Conservation (phyloP, 2,888 invertebrate species). For the Priocnemis perturbator region DNA sequence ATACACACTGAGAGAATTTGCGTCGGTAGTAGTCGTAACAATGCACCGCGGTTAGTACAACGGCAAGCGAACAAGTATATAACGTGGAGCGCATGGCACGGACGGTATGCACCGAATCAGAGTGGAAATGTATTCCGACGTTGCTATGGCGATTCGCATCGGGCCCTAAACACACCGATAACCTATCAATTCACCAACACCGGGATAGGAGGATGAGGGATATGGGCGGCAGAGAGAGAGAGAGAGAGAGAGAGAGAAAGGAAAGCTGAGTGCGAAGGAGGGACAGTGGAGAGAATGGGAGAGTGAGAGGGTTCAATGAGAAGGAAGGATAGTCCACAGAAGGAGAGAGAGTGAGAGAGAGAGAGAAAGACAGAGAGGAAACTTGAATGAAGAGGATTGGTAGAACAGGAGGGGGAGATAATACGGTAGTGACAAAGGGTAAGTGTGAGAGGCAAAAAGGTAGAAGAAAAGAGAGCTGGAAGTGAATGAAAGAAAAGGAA, state of each 20-base stretch:
- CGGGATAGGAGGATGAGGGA: not conserved
- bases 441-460: too few species aligned
- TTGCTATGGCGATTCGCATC: conserved; percentile 67
- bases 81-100: conserved; percentile 26
- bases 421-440: too few species aligned
- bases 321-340: not conserved
- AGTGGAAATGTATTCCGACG: conserved; percentile 66
- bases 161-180: conserved; percentile 64
- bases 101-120: conserved; percentile 49
- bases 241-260: not conserved
- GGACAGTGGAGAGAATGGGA: not conserved
- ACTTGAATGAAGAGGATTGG: too few species aligned
- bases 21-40: conserved; percentile 21
- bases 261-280: not conserved
- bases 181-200: conserved; percentile 62
- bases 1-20: too few species aligned
- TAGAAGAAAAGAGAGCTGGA: too few species aligned
- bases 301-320: not conserved
- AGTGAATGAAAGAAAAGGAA: too few species aligned
- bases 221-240: not conserved
- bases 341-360: not conserved
- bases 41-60: conserved; percentile 40
- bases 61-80: conserved; percentile 6
- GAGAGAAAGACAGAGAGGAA: not conserved
- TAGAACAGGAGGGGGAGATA: too few species aligned